Evolutionary conservation across 2,113 vertebrate genomes (phyloP).

Genomic region (Sterna hirundo): DNA sequence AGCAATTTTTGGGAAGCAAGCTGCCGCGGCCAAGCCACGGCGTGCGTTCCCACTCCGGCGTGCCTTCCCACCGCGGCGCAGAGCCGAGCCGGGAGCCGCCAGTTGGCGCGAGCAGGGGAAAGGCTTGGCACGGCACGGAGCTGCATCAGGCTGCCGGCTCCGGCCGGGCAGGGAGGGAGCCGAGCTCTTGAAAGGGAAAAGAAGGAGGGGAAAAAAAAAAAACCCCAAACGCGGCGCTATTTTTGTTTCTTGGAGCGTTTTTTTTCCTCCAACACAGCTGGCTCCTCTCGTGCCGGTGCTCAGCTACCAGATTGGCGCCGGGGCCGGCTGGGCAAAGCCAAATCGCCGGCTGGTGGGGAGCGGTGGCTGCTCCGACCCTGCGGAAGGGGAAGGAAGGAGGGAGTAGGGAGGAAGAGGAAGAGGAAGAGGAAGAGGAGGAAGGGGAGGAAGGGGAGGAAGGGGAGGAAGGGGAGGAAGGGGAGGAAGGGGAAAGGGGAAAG

Average conservation of each 20-base stretch:
- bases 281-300: neutral
- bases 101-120: neutral
- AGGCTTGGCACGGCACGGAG: neutral
- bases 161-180: neutral
- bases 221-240: neutral
- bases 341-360: neutral
- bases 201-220: neutral
- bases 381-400: neutral
- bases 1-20: neutral
- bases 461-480: no score
- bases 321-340: neutral
- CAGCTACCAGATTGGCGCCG: neutral
- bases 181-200: neutral
- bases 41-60: neutral
- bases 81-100: neutral
- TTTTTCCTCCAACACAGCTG: constrained; percentile 46
- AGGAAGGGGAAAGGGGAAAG: neutral
- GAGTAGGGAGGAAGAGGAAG: no score
- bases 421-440: neutral
- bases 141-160: neutral
- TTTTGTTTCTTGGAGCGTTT: neutral
- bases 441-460: neutral
- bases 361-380: neutral
- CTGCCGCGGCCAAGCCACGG: neutral
- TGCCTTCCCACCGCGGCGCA: neutral